Percentiles rank a stretch among this genome's conserved stretches.
Evolutionary conservation across 1,140 invertebrate species (phyloP).

Genomic region (Heliconius hewitsoni): DNA sequence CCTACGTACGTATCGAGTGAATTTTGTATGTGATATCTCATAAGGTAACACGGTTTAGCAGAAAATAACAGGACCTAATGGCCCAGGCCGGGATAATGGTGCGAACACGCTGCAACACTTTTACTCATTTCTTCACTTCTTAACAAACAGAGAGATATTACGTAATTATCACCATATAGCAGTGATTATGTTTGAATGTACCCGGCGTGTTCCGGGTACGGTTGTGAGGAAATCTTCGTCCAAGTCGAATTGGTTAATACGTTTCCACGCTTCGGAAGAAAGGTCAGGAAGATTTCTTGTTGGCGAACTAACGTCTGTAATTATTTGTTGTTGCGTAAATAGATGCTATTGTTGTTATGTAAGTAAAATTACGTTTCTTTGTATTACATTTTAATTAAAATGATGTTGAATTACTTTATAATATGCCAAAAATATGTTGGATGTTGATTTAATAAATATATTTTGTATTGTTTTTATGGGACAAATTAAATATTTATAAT

Average conservation of each 20-base stretch:
- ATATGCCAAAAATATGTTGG: too few relatives aligned
- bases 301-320: not conserved
- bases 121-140: conserved; percentile 47
- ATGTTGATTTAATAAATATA: too few relatives aligned
- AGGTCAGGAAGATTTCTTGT: conserved; percentile 14
- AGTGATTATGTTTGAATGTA: conserved; percentile 37
- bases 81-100: conserved; percentile 54
- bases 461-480: too few relatives aligned
- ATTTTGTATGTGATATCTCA: conserved; percentile 34
- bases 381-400: not conserved
- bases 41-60: conserved; percentile 36
- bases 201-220: conserved; percentile 26
- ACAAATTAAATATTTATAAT: too few relatives aligned
- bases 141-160: conserved; percentile 38
- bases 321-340: conserved; percentile 3
- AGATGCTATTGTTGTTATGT: not conserved
- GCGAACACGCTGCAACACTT: conserved; percentile 57
- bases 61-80: conserved; percentile 65
- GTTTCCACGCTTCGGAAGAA: conserved; percentile 2
- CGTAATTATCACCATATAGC: conserved; percentile 44
- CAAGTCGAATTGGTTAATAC: conserved; percentile 29
- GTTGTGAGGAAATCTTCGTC: conserved; percentile 25
- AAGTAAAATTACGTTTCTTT: not conserved
- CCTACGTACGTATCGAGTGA: conserved; percentile 18
- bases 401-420: too few relatives aligned